A percentile compares a stretch with the other conserved stretches of the same genome.
phyloP scores from a whole-genome alignment of 2,888 invertebrate species.

The Micoletzkya japonica region DNA sequence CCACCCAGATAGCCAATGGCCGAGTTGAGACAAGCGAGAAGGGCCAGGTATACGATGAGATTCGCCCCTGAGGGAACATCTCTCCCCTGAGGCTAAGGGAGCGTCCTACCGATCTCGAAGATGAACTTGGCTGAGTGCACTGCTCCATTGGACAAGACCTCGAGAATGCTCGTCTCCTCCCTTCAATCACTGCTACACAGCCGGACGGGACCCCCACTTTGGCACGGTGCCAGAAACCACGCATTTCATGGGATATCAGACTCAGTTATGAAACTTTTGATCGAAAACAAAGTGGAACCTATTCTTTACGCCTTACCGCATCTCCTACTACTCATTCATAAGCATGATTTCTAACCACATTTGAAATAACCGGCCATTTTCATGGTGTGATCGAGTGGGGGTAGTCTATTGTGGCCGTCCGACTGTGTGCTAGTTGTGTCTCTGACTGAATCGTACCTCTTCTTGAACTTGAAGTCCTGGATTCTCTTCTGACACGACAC shows the following conservation, averaged over 20 bases:
- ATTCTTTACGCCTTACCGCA: too few relatives aligned
- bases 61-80: constrained; percentile 73
- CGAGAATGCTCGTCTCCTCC: constrained; percentile 79
- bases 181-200: constrained; percentile 20
- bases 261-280: too few relatives aligned
- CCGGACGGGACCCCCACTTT: too few relatives aligned
- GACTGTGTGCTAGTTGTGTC: too few relatives aligned
- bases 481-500: constrained; percentile 75
- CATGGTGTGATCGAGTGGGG: too few relatives aligned
- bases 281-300: too few relatives aligned
- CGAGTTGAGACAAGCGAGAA: constrained; percentile 82
- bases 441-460: constrained; percentile 58
- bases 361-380: too few relatives aligned
- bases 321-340: too few relatives aligned
- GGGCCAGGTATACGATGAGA: constrained; percentile 84
- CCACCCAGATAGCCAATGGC: constrained; percentile 79
- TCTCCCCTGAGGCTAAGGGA: not conserved
- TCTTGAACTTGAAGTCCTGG: constrained; percentile 76
- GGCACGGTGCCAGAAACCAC: too few relatives aligned
- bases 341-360: too few relatives aligned
- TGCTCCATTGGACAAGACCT: constrained; percentile 88
- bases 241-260: too few relatives aligned
- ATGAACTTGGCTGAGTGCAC: constrained; percentile 79
- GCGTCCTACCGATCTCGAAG: constrained; percentile 73
- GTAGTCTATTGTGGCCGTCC: too few relatives aligned